Evolutionary conservation across 2,113 vertebrate species (phyloP).

Genomic region (Antechinus flavipes): DNA sequence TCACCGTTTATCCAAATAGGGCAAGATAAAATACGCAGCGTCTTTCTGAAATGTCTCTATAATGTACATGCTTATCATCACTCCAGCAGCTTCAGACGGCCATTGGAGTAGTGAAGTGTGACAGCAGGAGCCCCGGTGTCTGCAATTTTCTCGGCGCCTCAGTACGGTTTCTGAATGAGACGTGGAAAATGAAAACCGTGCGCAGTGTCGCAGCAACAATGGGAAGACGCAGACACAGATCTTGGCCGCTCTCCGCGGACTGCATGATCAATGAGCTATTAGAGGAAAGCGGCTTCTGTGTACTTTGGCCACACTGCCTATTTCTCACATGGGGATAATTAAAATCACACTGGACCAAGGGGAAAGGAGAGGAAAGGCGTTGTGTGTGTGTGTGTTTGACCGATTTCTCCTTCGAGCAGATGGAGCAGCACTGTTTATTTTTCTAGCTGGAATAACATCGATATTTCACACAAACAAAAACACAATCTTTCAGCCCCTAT

Average conservation of each 20-base stretch:
- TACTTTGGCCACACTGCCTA: background rate
- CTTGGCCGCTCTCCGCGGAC: background rate
- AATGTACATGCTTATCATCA: background rate
- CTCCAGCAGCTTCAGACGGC: background rate
- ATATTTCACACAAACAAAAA: background rate
- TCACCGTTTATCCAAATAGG: background rate
- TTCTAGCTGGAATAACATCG: background rate
- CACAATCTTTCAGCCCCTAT: background rate
- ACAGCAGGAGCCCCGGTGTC: background rate
- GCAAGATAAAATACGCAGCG: background rate
- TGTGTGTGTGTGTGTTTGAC: fast-evolving
- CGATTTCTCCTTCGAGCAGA: background rate
- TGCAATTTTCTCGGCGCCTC: background rate
- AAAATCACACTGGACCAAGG: background rate
- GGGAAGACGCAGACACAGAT: fast-evolving
- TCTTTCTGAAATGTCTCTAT: background rate
- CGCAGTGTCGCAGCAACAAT: fast-evolving
- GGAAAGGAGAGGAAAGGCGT: background rate
- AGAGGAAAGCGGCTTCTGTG: background rate
- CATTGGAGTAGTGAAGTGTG: background rate
- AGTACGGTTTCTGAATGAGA: background rate
- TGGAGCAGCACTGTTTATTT: background rate
- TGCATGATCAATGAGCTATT: background rate
- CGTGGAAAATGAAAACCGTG: fast-evolving
- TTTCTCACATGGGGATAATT: background rate